Conservation (phyloP, 2,113 vertebrate genomes). For the Leucoraja erinaceus region DNA sequence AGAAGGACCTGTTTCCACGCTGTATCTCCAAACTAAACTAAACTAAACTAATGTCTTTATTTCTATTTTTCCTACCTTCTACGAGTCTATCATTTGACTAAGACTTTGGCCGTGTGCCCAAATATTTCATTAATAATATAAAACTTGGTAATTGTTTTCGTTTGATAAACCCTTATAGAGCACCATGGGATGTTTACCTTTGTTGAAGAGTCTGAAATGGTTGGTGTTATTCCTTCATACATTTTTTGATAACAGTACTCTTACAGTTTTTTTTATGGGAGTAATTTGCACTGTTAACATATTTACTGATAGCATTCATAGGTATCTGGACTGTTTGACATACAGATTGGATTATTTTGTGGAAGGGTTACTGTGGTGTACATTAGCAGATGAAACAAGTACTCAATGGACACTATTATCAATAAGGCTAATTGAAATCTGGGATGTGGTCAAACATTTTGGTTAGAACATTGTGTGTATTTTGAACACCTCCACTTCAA, state of each 20-base stretch:
- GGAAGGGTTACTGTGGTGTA: background rate
- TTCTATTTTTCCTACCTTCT: no score
- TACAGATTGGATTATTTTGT: background rate
- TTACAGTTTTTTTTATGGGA: background rate
- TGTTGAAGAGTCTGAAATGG: no score
- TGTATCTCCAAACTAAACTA: no score
- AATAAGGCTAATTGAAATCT: slow-evolving; percentile 22
- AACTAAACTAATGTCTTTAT: no score
- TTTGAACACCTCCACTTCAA: background rate
- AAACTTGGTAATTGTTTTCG: no score
- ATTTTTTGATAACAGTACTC: background rate
- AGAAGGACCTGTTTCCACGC: no score
- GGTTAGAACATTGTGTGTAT: slow-evolving; percentile 15
- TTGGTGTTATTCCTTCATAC: no score
- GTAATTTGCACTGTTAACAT: background rate
- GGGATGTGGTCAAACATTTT: background rate
- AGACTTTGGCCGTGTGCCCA: no score
- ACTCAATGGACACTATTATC: background rate
- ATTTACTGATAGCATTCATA: slow-evolving; percentile 22
- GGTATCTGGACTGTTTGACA: slow-evolving; percentile 3
- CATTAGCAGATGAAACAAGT: slow-evolving; percentile 3
- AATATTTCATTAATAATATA: no score
- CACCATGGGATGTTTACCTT: no score
- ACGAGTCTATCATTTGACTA: no score
- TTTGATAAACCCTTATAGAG: no score